A percentile compares a stretch with the other conserved stretches of the same genome.
Conservation (phyloP, 2,888 invertebrate genomes). For the Caenorhabditis afra region DNA sequence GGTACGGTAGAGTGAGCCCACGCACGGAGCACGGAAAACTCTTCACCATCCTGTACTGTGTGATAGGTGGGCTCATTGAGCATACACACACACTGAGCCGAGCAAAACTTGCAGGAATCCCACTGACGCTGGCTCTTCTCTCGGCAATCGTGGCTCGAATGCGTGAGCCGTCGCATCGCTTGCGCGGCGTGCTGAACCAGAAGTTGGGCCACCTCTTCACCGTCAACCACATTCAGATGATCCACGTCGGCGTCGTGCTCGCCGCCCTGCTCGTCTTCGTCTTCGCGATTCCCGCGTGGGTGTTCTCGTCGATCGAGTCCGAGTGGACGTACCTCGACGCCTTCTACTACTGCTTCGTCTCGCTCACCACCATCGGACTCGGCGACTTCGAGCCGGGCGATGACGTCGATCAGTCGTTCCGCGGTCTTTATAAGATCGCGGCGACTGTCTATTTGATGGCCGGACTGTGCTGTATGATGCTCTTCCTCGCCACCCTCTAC, state of each 20-base stretch:
- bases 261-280: slow-evolving; percentile 84
- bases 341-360: slow-evolving; percentile 93
- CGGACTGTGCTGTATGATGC: slow-evolving; percentile 90
- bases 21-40: slow-evolving; percentile 90
- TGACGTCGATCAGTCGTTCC: slow-evolving; percentile 86
- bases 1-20: slow-evolving; percentile 92
- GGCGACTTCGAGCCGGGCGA: slow-evolving; percentile 92
- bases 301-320: slow-evolving; percentile 86
- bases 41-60: slow-evolving; percentile 91
- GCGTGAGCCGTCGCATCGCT: slow-evolving; percentile 86
- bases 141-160: slow-evolving; percentile 88
- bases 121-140: slow-evolving; percentile 89
- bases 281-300: slow-evolving; percentile 87
- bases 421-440: slow-evolving; percentile 89
- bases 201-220: slow-evolving; percentile 86
- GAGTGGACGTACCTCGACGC: slow-evolving; percentile 87
- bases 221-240: slow-evolving; percentile 78
- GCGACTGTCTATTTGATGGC: slow-evolving; percentile 89
- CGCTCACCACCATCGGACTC: slow-evolving; percentile 90
- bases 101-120: slow-evolving; percentile 85
- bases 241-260: slow-evolving; percentile 86
- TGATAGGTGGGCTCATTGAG: slow-evolving; percentile 84
- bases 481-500: slow-evolving; percentile 89
- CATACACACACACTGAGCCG: not conserved
- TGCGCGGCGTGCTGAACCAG: slow-evolving; percentile 86